Conservation (phyloP, 2,113 vertebrate genomes). For the Rhabdornis inornatus region DNA sequence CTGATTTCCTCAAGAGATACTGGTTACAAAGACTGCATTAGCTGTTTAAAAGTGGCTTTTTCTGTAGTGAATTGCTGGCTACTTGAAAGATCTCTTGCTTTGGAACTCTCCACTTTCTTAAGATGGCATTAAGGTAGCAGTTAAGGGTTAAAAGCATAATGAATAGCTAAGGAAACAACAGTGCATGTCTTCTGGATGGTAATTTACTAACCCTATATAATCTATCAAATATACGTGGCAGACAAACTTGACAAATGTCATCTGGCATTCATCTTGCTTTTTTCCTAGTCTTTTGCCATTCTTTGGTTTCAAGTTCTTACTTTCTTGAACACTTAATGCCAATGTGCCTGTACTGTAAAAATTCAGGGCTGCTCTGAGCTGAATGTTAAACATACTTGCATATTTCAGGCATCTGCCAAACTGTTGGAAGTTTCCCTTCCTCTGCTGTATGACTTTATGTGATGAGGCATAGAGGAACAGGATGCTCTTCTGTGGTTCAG, state of each 20-base stretch:
- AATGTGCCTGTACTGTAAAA: background rate
- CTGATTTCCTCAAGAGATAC: background rate
- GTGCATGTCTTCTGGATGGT: background rate
- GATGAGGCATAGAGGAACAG: background rate
- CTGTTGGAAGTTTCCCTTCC: background rate
- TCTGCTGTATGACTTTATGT: background rate
- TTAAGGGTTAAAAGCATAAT: background rate
- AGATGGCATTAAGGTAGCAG: background rate
- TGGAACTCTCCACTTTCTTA: background rate
- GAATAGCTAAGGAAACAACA: background rate
- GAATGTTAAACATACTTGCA: background rate
- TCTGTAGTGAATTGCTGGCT: background rate
- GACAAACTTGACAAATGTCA: background rate
- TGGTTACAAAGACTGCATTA: background rate
- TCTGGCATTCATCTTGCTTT: background rate
- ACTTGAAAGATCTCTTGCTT: background rate
- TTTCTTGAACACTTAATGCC: background rate
- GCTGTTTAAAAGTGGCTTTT: conserved; percentile 4
- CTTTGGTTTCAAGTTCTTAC: background rate
- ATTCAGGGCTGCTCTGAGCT: background rate
- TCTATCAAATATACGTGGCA: background rate
- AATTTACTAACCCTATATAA: background rate
- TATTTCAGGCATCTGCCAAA: background rate
- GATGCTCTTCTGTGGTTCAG: background rate
- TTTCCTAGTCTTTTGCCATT: background rate